Conservation (phyloP, 2,113 vertebrate species). For the Pseudonaja textilis region DNA sequence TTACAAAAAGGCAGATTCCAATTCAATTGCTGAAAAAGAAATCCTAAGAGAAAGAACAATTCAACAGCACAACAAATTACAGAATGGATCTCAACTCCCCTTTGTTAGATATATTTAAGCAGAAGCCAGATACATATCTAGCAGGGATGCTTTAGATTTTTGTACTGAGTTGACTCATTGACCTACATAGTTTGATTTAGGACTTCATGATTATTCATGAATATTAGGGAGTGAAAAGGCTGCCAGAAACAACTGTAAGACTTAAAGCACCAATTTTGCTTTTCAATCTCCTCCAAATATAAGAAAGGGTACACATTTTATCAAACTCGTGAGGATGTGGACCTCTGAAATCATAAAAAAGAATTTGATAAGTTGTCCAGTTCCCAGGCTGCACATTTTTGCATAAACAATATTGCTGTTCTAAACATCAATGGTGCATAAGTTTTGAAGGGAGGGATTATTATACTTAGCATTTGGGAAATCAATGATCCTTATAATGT, state of each 20-base stretch:
- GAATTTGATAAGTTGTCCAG: not conserved
- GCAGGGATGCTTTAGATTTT: not conserved
- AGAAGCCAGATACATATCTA: not conserved
- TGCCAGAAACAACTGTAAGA: not conserved
- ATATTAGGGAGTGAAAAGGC: not conserved
- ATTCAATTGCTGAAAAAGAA: not conserved
- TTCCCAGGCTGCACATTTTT: not conserved
- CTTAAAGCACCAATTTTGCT: not conserved
- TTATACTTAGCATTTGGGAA: not conserved
- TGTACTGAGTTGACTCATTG: not conserved
- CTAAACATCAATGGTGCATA: not conserved
- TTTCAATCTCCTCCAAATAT: not conserved
- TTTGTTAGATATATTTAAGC: not conserved
- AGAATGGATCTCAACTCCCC: not conserved
- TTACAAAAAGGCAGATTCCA: not conserved
- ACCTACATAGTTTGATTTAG: not conserved
- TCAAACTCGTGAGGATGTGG: not conserved
- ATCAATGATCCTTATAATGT: not conserved
- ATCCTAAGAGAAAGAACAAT: not conserved
- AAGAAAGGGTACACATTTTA: not conserved
- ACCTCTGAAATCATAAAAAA: not conserved
- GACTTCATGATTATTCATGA: not conserved
- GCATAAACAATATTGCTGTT: not conserved
- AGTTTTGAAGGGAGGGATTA: not conserved
- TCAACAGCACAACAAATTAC: not conserved